Conservation (phyloP, 2,888 invertebrate genomes). For the Cheilosia urbana region DNA sequence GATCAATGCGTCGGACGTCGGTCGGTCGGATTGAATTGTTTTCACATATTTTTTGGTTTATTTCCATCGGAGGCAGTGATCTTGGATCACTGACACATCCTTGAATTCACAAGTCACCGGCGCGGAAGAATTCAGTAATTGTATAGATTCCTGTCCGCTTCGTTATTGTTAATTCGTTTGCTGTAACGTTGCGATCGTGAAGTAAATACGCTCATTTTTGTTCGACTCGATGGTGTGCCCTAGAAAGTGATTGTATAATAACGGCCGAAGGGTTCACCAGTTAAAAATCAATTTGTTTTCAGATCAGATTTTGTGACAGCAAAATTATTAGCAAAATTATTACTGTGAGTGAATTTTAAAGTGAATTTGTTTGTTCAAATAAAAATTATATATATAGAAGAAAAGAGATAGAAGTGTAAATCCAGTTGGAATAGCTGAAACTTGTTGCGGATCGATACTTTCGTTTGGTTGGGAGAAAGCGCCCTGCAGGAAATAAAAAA, state of each 20-base stretch:
- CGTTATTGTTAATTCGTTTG: neutral
- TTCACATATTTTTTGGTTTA: constrained; percentile 43
- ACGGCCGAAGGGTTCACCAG: neutral
- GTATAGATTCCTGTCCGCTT: constrained; percentile 26
- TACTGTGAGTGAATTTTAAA: constrained; percentile 17
- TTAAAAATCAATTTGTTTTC: constrained; percentile 10
- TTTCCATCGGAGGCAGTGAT: constrained; percentile 69
- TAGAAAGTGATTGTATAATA: neutral
- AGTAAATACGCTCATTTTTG: constrained; percentile 5
- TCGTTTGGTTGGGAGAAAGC: constrained; percentile 5
- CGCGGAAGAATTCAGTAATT: constrained; percentile 32
- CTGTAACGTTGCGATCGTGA: constrained; percentile 15
- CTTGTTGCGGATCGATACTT: constrained; percentile 1
- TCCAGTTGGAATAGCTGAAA: constrained; percentile 28
- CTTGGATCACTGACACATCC: constrained; percentile 73
- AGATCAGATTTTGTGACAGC: constrained; percentile 26
- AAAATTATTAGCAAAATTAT: constrained; percentile 10
- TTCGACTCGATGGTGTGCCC: neutral
- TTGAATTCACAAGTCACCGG: constrained; percentile 32
- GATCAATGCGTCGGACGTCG: constrained; percentile 46
- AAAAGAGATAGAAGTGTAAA: neutral
- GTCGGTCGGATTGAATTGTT: constrained; percentile 32
- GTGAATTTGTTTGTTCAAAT: neutral
- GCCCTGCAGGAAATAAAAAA: neutral
- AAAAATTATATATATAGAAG: neutral